Evolutionary conservation across 1,140 invertebrate species (phyloP), one percentile per base, ranked within the genome.

Genomic region (Aporrectodea caliginosa): DNA sequence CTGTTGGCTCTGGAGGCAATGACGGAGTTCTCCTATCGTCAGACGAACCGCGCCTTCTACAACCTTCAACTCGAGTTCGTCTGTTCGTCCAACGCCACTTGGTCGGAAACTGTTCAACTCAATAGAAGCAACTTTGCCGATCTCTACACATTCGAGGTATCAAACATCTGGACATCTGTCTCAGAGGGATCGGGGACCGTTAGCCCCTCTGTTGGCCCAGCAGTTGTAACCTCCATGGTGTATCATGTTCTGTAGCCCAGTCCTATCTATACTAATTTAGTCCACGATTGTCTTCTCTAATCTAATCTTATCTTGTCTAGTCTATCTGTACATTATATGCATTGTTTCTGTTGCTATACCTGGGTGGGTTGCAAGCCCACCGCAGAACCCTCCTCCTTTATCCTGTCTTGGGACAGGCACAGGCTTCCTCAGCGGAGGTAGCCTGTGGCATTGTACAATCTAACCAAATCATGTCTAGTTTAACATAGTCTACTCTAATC

Each of bases 11-110:
- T 72, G n/a, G 70, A 72, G n/a, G 70, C 70, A 27, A 27, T 72
- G 32, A 72, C 70, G 6, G n/a, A 72, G 32, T 72, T 29, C 70
- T 29, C 70, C 27, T 72, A 72, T 72, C 70, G 70, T 72, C n/a
- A 72, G 70, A 72, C 31, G 70, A 72, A 72, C 70, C 6, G 32
- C 6, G 70, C 2, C 27, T 29, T 72, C 31, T 72, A 72, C 70
- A 27, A 72, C n/a, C n/a, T 72, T 27, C n/a, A 72, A n/a, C 14
- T 72, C 6, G n/a, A 32, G 14, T 32, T 72, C 31, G 70, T 29
- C n/a, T 27, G n/a, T 32, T 29, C 70, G n/a, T 29, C n/a, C 2
- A 72, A 72, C 70, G n/a, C 70, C n/a, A 32, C 70, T 27, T 72
- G 70, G 70, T 29, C n/a, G 70, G n/a, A 72, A 27, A 72, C 70